These are phyloP conservation scores for Carposina sasakii DNA, from an alignment of 1,140 invertebrate genomes.

Conservation along the genomic window DNA sequence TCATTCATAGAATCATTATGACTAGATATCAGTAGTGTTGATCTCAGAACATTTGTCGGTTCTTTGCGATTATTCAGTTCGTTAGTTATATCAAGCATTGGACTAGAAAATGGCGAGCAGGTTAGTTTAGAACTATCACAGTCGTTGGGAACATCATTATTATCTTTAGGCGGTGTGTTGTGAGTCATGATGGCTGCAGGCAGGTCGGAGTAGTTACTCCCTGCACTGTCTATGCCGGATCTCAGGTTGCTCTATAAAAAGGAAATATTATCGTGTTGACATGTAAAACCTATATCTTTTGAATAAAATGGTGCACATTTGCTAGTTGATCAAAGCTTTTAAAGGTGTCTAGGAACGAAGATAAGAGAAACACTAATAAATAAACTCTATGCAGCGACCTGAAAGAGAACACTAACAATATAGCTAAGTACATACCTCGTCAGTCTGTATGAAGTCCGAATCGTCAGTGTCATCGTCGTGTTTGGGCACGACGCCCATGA, in stretches of 20 bases:
- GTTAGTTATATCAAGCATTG: constrained; percentile 41
- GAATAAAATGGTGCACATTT: too few species aligned
- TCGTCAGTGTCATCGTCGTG: constrained; percentile 58
- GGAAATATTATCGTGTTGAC: too few species aligned
- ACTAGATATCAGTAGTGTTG: too few species aligned
- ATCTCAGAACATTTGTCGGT: too few species aligned
- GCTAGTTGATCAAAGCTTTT: too few species aligned
- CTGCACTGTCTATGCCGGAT: constrained; percentile 17
- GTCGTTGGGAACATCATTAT: constrained; percentile 18
- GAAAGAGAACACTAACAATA: too few species aligned
- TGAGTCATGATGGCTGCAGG: constrained; percentile 7
- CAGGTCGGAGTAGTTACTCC: constrained; percentile 21
- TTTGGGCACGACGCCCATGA: constrained; percentile 59
- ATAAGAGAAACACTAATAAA: too few species aligned
- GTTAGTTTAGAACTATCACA: constrained; percentile 33
- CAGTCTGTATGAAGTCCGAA: constrained; percentile 64
- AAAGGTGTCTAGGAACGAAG: too few species aligned
- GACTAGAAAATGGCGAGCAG: constrained; percentile 49
- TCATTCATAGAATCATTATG: too few species aligned
- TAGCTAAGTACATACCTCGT: constrained; percentile 65
- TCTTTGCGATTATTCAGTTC: too few species aligned
- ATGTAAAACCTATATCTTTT: too few species aligned
- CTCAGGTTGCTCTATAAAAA: constrained; percentile 24
- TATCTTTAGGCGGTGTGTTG: constrained; percentile 23
- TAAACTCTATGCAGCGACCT: too few species aligned